Base-by-base conservation (phyloP, 2,888 invertebrate genomes). In the Ectobius pallidus region DNA sequence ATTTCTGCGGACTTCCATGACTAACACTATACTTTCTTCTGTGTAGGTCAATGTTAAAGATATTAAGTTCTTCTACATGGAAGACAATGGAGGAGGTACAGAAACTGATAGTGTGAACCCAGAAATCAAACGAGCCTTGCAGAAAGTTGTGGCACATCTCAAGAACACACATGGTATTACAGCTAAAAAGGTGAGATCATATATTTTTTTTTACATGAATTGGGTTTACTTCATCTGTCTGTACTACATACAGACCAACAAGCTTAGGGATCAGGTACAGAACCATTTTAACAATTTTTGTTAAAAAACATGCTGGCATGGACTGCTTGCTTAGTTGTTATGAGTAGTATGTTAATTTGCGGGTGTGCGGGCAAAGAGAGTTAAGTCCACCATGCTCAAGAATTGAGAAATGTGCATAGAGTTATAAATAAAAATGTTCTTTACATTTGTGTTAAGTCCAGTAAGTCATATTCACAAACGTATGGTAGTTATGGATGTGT, bases 51-150 rank as follows among this genome's bases (percentile, higher is more conserved):
- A 86, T 73, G 42, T 87, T 6, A 80, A 79, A 3, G 81, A 82
- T 61, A 73, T 88, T 58, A 83, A 87, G 81, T 84, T 90, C n/a
- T 87, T 84, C 79, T 91, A 89, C 80, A 88, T 91, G 87, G 88
- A 88, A 67, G 88, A 89, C 76, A 86, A 89, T 65, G 84, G 86
- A 0, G 82, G 84, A 2, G 86, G 87, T 0, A 78, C 87, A 1
- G 84, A 88, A 0, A 78, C 87, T 2, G 81, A 87, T 18, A 81
- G 82, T 9, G 88, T 90, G 0, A 83, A 88, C 39, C 71, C 79
- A 0, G 85, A 87, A 68, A 86, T 92, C 4, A 84, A 83, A 76
- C 79, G 82, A 0, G 83, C 84, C 2, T 85, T 91, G 34, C 78
- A 77, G 9, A 81, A 82, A 55, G 87, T 87, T 1, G 86, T 85